Base-by-base conservation (phyloP, 1,140 invertebrate species). In the Nixonia krombeini region DNA sequence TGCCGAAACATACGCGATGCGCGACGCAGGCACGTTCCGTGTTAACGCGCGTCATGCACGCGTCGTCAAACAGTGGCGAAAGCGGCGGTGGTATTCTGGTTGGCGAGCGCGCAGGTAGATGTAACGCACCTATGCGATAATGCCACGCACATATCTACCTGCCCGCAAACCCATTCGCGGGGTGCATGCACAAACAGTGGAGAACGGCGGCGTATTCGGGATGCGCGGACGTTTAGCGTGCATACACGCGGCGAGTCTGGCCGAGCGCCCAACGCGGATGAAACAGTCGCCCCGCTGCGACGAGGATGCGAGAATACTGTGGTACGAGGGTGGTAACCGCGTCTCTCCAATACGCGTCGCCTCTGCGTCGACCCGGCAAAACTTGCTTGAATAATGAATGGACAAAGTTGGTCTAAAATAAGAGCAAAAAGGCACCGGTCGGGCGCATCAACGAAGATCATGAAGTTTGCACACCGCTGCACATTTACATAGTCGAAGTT, bases 31-130 rank as follows among this genome's bases (percentile, higher is more conserved):
- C 66, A 69, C 53, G 55, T 58, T 69, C 37, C 53, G 45, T 61
- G 64, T 67, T 66, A 42, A 40, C 50, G 62, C 55, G 57, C 57
- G 65, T 68, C 65, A 68, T 68, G 65, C 57, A 63, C 66, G 66
- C 58, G 41, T 69, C 66, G 58, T 63, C 58, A 69, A 63, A 69
- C 66, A 58, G 41, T 58, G 56, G 68, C 57, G 68, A 70, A 70
- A 70, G 67, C 67, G 62, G 25, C 42, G 16, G 45, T 23, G 28
- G 33, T 8, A 26, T 40, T 21, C 31, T 46, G 47, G 17, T 45
- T 57, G 53, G 59, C 52, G 9, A 37, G 33, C 33, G 40, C 50
- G 40, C 47, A 52, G 33, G 59, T 51, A 70, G 29, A 51, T 62
- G 52, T 62, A 62, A 56, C 59, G 25, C 18, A 4, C 17, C 37